Evolutionary conservation across 1,140 invertebrate species (phyloP).

Genomic region (Sycophaga agraensis): DNA sequence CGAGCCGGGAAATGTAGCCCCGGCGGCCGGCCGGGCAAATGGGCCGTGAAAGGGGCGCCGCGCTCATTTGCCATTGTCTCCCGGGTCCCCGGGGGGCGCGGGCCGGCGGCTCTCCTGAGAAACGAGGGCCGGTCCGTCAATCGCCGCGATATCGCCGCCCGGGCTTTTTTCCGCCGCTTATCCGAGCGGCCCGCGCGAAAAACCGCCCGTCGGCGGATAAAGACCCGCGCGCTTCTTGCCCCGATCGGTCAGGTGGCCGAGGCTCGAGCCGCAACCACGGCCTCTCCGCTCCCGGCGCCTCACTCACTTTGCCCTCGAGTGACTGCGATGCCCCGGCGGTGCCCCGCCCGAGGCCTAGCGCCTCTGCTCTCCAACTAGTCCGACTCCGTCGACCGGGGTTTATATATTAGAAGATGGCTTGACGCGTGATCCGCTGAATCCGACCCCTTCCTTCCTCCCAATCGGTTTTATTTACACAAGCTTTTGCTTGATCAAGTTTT

Average conservation of each 20-base stretch:
- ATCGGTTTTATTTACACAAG: background rate
- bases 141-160: too few species aligned
- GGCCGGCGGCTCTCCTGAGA: too few species aligned
- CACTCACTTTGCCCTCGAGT: slow-evolving; percentile 13
- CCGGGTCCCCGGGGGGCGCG: too few species aligned
- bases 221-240: background rate
- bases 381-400: too few species aligned
- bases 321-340: background rate
- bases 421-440: too few species aligned
- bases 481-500: too few species aligned
- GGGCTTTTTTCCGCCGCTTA: too few species aligned
- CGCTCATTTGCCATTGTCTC: background rate
- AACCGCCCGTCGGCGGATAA: slow-evolving; percentile 4
- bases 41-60: background rate
- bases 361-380: too few species aligned
- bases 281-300: background rate
- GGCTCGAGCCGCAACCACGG: too few species aligned
- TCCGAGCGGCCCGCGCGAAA: background rate
- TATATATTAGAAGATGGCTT: too few species aligned
- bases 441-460: background rate
- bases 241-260: too few species aligned
- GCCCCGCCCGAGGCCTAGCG: background rate
- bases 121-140: slow-evolving; percentile 1
- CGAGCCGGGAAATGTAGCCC: background rate
- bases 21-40: background rate